Conservation (phyloP, 2,888 invertebrate species). For the Lamproptera curius region DNA sequence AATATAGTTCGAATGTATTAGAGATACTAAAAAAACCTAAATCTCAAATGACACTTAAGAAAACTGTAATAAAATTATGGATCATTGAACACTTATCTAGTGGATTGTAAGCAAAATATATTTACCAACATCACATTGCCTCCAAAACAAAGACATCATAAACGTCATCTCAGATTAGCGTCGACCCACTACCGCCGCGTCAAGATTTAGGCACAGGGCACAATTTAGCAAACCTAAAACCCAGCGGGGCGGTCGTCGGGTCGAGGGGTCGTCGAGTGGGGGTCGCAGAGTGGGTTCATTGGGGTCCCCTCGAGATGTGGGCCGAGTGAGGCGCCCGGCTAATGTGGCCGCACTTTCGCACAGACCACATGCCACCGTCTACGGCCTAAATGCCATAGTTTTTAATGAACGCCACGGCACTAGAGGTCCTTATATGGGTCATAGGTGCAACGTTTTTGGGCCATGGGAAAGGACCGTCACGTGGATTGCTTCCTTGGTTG, state of each 20-base stretch:
- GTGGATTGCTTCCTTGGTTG: not conserved
- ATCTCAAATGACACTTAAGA: no score
- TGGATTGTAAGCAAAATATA: no score
- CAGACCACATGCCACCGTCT: no score
- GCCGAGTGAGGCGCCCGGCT: slow-evolving; percentile 16
- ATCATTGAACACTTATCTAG: no score
- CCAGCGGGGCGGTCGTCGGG: not conserved
- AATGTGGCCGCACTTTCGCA: slow-evolving; percentile 4
- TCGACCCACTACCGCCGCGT: no score
- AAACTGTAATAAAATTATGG: no score
- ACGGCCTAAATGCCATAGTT: not conserved
- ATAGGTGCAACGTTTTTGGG: not conserved
- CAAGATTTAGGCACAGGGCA: not conserved
- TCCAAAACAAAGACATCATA: no score
- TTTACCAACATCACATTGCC: no score
- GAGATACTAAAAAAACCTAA: no score
- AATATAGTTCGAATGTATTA: no score
- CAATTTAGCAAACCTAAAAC: slow-evolving; percentile 7
- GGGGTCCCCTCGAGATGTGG: slow-evolving; percentile 17
- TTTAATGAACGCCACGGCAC: slow-evolving; percentile 11
- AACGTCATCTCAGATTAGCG: no score
- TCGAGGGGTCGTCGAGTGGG: not conserved
- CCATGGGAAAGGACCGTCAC: not conserved
- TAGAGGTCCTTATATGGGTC: not conserved
- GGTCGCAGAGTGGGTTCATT: slow-evolving; percentile 4